Evolutionary conservation across 2,888 invertebrate species (phyloP).

Genomic region (Pachymerium ferrugineum): DNA sequence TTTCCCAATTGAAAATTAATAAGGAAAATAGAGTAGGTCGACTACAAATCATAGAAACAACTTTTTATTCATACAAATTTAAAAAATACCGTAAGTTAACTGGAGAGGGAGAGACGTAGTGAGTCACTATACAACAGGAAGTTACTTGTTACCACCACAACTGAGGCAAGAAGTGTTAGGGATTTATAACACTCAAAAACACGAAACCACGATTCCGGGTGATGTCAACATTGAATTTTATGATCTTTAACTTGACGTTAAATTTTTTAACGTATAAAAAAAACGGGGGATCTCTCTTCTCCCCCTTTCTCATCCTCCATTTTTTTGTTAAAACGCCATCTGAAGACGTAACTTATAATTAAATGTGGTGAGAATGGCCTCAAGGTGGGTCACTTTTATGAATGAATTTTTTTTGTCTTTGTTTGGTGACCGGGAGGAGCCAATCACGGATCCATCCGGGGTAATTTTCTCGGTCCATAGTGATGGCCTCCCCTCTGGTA

Average conservation of each 20-base stretch:
- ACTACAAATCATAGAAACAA: too few species aligned
- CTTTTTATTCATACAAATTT: not conserved
- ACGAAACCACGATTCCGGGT: too few species aligned
- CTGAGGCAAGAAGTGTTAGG: conserved; percentile 25
- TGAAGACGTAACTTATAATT: too few species aligned
- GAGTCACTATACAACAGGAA: conserved; percentile 2
- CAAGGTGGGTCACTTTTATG: not conserved
- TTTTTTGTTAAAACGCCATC: too few species aligned
- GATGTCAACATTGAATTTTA: too few species aligned
- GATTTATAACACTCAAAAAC: too few species aligned
- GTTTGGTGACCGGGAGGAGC: not conserved
- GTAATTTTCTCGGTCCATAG: not conserved
- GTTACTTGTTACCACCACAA: conserved; percentile 28
- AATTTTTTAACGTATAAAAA: too few species aligned
- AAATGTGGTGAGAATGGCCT: not conserved
- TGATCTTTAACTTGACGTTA: too few species aligned
- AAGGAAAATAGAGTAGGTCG: not conserved
- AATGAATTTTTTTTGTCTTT: not conserved
- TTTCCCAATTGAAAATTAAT: too few species aligned
- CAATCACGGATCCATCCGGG: not conserved
- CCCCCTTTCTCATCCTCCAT: too few species aligned
- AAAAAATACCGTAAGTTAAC: not conserved
- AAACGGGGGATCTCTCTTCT: too few species aligned
- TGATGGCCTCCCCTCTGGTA: too few species aligned
- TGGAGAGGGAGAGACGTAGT: not conserved